Evolutionary conservation across 2,113 vertebrate genomes (phyloP).

Genomic region (Sinocyclocheilus anshuiensis): DNA sequence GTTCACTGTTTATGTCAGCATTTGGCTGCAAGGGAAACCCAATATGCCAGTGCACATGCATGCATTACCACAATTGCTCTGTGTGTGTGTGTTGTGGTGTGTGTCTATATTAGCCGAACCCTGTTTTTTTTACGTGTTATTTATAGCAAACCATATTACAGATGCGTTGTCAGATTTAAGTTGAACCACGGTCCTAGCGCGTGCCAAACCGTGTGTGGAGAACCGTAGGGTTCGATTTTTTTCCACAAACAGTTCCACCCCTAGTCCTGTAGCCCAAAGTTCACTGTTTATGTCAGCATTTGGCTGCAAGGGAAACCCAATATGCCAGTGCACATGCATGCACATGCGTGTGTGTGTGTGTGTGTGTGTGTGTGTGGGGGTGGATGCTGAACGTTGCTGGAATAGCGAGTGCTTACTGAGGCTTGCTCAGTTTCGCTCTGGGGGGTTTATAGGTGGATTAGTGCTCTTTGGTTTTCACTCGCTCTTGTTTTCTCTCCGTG

Average conservation of each 20-base stretch:
- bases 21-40: constrained; percentile 43
- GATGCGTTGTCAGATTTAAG: too few species aligned
- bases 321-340: constrained; percentile 3
- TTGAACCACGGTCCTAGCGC: too few species aligned
- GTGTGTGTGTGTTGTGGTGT: background rate
- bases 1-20: constrained; percentile 36
- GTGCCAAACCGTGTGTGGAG: too few species aligned
- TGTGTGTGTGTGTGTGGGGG: background rate
- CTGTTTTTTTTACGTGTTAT: too few species aligned
- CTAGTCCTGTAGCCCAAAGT: background rate
- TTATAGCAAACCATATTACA: too few species aligned
- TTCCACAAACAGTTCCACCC: too few species aligned
- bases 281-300: constrained; percentile 33
- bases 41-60: constrained; percentile 19
- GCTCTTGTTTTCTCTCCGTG: background rate
- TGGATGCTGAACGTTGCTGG: constrained; percentile 42
- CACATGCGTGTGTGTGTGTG: background rate
- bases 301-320: constrained; percentile 47
- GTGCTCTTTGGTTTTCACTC: constrained; percentile 6
- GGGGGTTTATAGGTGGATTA: constrained; percentile 41
- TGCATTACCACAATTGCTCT: background rate
- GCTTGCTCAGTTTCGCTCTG: constrained; percentile 22
- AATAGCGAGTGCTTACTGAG: constrained; percentile 51
- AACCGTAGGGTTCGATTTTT: too few species aligned
- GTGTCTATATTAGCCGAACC: too few species aligned